These are phyloP conservation scores for Akabosia matsudoensis DNA, from an alignment of 1,140 invertebrate species.

Conservation along the genomic window DNA sequence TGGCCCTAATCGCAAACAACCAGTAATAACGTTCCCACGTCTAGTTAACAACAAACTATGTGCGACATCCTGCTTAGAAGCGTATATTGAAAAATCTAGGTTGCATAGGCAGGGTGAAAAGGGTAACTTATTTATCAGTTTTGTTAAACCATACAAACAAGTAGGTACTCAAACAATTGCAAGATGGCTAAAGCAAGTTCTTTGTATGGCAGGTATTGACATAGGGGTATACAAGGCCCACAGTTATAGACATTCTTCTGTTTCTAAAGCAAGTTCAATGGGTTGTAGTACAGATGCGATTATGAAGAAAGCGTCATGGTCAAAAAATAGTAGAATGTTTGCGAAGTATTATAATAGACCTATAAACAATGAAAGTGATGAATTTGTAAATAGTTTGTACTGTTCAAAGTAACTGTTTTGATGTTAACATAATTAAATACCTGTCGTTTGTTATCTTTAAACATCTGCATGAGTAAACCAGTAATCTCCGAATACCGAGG, in stretches of 20 bases:
- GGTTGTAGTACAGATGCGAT: not conserved
- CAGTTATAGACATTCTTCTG: not conserved
- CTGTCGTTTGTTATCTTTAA: not conserved
- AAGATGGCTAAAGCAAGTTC: not conserved
- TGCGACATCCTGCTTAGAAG: not conserved
- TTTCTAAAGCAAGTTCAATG: not conserved
- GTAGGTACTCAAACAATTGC: not conserved
- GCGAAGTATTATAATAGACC: not conserved
- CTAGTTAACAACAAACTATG: not conserved
- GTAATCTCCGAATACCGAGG: not conserved
- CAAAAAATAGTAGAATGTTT: not conserved
- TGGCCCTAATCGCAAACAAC: not conserved
- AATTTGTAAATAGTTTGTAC: not conserved
- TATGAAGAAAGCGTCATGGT: not conserved
- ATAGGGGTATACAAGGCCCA: not conserved
- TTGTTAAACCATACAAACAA: not conserved
- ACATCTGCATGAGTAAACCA: not conserved
- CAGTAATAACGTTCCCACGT: not conserved
- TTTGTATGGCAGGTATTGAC: not conserved
- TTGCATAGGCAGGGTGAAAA: not conserved
- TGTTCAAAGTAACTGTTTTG: not conserved
- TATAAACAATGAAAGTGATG: not conserved
- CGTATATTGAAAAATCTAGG: not conserved
- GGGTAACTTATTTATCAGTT: conserved; percentile 2
- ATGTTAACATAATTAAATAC: no score